Evolutionary conservation across 2,113 vertebrate species (phyloP).

Genomic region (Ellobius talpinus): DNA sequence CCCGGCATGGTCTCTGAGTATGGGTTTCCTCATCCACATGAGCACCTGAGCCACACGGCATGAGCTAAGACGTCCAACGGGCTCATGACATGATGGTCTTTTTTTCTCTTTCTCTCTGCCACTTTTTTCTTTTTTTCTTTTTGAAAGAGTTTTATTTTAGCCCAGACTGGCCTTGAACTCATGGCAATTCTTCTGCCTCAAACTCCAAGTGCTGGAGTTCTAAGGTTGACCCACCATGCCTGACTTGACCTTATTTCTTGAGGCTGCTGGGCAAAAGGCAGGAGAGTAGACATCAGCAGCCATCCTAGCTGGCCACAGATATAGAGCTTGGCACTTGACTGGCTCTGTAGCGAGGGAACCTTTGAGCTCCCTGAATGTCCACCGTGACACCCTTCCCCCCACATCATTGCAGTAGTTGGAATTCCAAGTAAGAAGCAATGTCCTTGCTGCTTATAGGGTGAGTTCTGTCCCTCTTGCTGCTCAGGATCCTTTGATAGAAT

Average conservation of each 20-base stretch:
- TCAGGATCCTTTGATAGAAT: neutral
- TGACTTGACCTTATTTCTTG: neutral
- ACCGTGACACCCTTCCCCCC: neutral
- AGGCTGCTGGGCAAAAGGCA: neutral
- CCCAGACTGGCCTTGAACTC: neutral
- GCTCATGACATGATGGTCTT: no score
- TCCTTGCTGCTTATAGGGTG: no score
- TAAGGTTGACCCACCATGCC: neutral
- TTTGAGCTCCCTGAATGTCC: neutral
- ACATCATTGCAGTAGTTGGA: fast-evolving
- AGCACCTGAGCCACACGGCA: neutral
- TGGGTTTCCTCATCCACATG: no score
- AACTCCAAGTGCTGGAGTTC: neutral
- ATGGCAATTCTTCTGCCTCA: neutral
- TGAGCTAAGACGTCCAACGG: neutral
- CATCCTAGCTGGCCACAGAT: neutral
- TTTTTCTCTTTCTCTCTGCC: neutral
- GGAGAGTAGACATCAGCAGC: no score
- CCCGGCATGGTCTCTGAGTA: no score
- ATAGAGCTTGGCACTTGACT: neutral
- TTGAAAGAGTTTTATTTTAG: neutral
- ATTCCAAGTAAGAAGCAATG: neutral
- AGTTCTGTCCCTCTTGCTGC: fast-evolving
- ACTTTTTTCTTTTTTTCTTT: neutral
- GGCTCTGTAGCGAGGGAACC: neutral